Base-by-base conservation (phyloP, 2,113 vertebrate species). In the Perca schrenkii region DNA sequence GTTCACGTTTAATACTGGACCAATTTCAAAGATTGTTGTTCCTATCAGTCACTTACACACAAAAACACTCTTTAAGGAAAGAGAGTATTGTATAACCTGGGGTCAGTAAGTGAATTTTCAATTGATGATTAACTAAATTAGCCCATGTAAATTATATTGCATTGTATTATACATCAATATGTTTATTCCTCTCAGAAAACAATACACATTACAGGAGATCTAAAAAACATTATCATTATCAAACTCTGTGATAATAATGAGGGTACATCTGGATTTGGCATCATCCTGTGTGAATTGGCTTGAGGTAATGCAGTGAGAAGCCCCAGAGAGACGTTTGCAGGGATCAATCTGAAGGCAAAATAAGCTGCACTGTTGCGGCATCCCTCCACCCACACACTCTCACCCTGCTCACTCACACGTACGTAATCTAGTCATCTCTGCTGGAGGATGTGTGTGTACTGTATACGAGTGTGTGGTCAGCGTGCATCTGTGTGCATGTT, bases 281-380 rank as follows among this genome's bases (percentile, higher is more conserved):
- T 78, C 52, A 7, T 13, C 17, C 64, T 62, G 61, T 62, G 57
- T 68, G 61, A 82, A 84, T 11, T 21, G 68, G 52, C 77, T 76
- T 12, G 34, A 62, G 63, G 83, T 82, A 77, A 86, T 69, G 85
- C 82, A 67, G 88, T 7, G 70, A 84, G 80, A 66, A 72, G 57
- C 66, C 82, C 85, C 67, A 47, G 71, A 67, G 75, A 80, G 77
- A 69, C 62, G 85, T 75, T 46, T 77, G 84, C 84, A 81, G 86
- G 83, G 87, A 93, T 93, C 89, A 92, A 84, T 90, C 77, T 74
- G 69, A 86, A 92, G 76, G 89, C 80, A 82, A 83, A 90, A 94
- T 87, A 92, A 92, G 82, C 90, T 92, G 90, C 88, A 88, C 87
- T 80, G 82, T 80, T 88, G 89, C 90, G 56, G 88, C 91, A 90